Evolutionary conservation across 1,140 invertebrate genomes (phyloP).

Genomic region (Drosophila prosaltans): DNA sequence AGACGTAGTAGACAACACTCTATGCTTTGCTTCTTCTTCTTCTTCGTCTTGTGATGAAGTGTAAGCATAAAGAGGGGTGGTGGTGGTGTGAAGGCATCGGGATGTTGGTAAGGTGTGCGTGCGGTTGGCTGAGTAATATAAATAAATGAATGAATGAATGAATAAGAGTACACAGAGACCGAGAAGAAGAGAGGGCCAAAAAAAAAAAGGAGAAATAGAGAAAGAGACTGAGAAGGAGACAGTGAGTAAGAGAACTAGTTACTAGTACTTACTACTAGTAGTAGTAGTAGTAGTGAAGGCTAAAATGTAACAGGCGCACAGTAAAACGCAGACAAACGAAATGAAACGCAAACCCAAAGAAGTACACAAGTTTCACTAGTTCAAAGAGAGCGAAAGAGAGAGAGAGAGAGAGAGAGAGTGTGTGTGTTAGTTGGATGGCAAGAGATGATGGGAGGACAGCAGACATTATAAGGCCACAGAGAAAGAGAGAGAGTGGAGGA

Average conservation of each 20-base stretch:
- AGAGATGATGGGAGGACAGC: constrained; percentile 3
- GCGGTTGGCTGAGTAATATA: constrained; percentile 68
- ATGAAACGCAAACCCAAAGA: constrained; percentile 31
- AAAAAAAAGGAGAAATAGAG: neutral
- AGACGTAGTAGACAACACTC: constrained; percentile 10
- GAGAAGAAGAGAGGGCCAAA: neutral
- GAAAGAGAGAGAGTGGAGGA: neutral
- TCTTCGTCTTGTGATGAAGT: neutral
- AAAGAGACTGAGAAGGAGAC: constrained; percentile 6
- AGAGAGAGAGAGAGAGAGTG: constrained; percentile 24
- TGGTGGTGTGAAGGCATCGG: neutral
- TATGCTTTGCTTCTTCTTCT: neutral
- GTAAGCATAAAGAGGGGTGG: too few species aligned
- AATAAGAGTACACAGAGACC: constrained; percentile 40
- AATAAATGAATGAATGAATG: constrained; percentile 78
- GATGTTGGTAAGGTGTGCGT: constrained; percentile 46
- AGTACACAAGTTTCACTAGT: constrained; percentile 37
- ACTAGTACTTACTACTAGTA: constrained; percentile 2
- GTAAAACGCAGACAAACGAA: constrained; percentile 49
- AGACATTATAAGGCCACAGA: neutral
- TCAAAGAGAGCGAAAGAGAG: constrained; percentile 7
- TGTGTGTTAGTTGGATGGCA: neutral
- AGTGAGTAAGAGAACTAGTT: constrained; percentile 39
- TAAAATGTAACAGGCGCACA: constrained; percentile 61
- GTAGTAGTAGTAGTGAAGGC: constrained; percentile 74